Base-by-base conservation (phyloP, 2,797 vertebrate species). In the Dallia pectoralis region DNA sequence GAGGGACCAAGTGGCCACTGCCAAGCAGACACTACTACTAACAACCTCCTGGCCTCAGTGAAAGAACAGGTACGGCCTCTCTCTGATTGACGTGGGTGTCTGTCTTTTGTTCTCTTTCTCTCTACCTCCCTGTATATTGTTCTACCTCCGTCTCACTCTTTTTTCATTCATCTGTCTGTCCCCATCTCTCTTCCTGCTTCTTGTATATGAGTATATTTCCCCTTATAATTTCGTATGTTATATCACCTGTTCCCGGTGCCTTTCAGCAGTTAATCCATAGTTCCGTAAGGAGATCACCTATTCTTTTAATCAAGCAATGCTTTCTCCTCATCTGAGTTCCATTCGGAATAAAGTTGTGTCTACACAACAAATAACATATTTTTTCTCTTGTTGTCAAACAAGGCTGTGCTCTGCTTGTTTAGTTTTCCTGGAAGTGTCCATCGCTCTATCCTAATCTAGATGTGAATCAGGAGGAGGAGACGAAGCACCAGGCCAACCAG, bases 21-120 rank as follows among this genome's bases (percentile, higher is more conserved):
- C 90, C 94, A 94, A 91, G 93, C 86, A 93, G 94, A 95, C 69
- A 84, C 77, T 73, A 96, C 95, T 78, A 96, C 97, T 85, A 97
- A 90, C n/a, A 98, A 95, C 90, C 96, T 99, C 81, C 84, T 99
- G 85, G 97, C 97, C 70, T 99, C 97, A 19, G 97, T 99, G 40
- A 99, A 99, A 92, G 97, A 99, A 88, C 97, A 99, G 96, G 97
- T 94, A 89, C 25, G 36, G 68, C n/a, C 51, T 62, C 25, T 19
- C 33, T 48, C 56, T 47, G 4, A 47, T 66, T 56, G 65, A 69
- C 63, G 44, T 19, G 48, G 29, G 47, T 68, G 44, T 69, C 56
- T 33, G 22, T 62, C 49, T 62, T 25, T 53, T 16, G n/a, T 27
- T 79, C 51, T 63, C 65, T 71, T 29, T 71, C 65, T 64, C 19